Percentiles rank a stretch among this genome's conserved stretches.
These are phyloP conservation scores for Fringilla coelebs DNA, from an alignment of 2,797 vertebrate species.

Conservation along the genomic window DNA sequence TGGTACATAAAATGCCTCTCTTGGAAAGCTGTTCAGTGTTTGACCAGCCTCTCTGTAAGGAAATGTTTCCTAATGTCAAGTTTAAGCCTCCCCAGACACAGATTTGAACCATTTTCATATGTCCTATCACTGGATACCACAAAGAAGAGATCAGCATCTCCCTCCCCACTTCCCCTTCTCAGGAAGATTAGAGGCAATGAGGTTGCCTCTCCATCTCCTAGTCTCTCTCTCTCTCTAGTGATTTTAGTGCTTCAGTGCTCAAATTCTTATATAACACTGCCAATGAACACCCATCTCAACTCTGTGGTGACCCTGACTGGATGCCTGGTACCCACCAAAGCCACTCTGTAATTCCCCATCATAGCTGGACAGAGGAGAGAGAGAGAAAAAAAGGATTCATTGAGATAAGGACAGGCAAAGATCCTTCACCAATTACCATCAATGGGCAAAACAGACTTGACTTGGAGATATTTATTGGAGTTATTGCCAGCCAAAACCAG, in stretches of 20 bases:
- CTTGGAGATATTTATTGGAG: not conserved
- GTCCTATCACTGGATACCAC: not conserved
- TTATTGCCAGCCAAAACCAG: not conserved
- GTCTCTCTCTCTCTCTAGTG: not conserved
- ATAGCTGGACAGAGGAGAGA: no score
- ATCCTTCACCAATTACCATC: not conserved
- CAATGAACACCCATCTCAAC: not conserved
- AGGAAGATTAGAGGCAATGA: not conserved
- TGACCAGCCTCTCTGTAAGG: not conserved
- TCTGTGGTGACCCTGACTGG: not conserved
- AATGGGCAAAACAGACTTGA: not conserved
- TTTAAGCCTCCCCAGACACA: not conserved
- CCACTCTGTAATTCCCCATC: rapidly evolving
- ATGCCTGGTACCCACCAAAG: not conserved
- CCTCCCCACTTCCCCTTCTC: not conserved
- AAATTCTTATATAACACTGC: not conserved
- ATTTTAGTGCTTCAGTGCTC: not conserved
- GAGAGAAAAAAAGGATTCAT: not conserved
- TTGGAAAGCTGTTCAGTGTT: not conserved
- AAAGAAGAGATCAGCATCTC: not conserved
- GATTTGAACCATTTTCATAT: not conserved
- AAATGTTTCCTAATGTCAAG: not conserved
- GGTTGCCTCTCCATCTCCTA: rapidly evolving
- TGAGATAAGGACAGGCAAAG: not conserved
- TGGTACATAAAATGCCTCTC: not conserved